Conservation (phyloP, 2,888 invertebrate genomes). For the Leptopilina drosophilae region DNA sequence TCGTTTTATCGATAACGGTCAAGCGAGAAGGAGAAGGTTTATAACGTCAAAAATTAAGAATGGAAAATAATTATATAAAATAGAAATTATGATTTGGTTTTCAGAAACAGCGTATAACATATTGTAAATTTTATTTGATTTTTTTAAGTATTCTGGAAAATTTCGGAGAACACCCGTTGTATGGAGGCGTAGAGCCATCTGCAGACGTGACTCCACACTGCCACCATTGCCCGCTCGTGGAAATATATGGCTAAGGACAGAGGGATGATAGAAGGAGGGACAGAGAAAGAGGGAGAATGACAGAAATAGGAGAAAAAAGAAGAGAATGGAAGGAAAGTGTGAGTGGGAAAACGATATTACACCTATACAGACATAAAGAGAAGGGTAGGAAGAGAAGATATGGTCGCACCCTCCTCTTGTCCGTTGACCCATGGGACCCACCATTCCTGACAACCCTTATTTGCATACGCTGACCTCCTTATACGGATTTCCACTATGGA, state of each 20-base stretch:
- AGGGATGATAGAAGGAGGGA: conserved; percentile 45
- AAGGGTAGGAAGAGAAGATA: conserved; percentile 41
- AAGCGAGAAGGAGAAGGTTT: too few relatives aligned
- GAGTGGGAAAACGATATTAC: conserved; percentile 33
- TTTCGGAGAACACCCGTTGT: conserved; percentile 31
- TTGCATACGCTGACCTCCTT: conserved; percentile 71
- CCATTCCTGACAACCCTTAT: conserved; percentile 64
- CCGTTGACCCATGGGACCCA: conserved; percentile 62
- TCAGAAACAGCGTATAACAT: too few relatives aligned
- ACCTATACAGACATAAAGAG: conserved; percentile 14
- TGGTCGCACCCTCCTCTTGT: conserved; percentile 57
- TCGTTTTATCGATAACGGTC: too few relatives aligned
- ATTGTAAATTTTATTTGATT: not conserved
- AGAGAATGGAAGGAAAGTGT: conserved; percentile 44
- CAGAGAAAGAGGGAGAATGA: conserved; percentile 50
- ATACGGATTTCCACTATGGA: conserved; percentile 62
- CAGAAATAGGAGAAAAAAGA: conserved; percentile 37
- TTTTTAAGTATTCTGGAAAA: not conserved
- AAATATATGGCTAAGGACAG: conserved; percentile 67
- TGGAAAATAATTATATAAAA: too few relatives aligned
- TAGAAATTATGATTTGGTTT: not conserved
- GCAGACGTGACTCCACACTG: conserved; percentile 67
- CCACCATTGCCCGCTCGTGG: conserved; percentile 58
- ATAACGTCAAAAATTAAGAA: too few relatives aligned
- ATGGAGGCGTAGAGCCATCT: conserved; percentile 63